These are phyloP conservation scores for Lithophane ornitopus DNA, from an alignment of 2,888 invertebrate species.

Conservation along the genomic window DNA sequence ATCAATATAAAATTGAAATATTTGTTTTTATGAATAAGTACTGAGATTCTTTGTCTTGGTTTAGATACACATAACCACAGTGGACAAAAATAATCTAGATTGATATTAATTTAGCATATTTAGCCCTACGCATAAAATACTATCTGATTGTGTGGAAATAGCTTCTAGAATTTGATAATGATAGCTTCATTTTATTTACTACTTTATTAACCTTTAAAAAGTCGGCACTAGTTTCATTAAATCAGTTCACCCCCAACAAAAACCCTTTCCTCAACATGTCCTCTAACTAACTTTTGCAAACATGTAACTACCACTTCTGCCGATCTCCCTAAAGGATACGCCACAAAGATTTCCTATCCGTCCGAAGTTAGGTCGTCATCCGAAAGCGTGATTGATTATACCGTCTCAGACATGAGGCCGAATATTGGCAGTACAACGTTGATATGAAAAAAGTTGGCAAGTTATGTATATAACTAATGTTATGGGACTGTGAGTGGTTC, in stretches of 20 bases:
- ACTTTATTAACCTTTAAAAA: neutral
- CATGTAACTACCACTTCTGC: slow-evolving; percentile 28
- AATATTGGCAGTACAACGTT: slow-evolving; percentile 35
- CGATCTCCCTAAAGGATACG: slow-evolving; percentile 18
- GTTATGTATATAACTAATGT: slow-evolving; percentile 26
- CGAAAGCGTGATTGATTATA: slow-evolving; percentile 57
- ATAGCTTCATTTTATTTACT: neutral
- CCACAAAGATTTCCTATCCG: slow-evolving; percentile 31
- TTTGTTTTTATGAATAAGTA: slow-evolving; percentile 8
- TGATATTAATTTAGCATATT: neutral
- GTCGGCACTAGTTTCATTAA: neutral
- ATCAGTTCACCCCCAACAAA: neutral
- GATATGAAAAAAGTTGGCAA: slow-evolving; percentile 61
- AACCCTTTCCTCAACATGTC: slow-evolving; percentile 1
- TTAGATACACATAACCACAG: neutral
- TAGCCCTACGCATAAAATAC: neutral
- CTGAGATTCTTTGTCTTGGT: neutral
- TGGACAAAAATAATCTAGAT: neutral
- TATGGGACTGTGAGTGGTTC: slow-evolving; percentile 21
- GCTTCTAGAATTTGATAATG: neutral
- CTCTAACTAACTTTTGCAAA: slow-evolving; percentile 1
- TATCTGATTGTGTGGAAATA: neutral
- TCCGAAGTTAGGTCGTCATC: slow-evolving; percentile 46
- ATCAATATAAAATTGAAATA: slow-evolving; percentile 25
- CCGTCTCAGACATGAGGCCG: slow-evolving; percentile 21